phyloP scores from a whole-genome alignment of 2,888 invertebrate species.

The Epinotia ramella region DNA sequence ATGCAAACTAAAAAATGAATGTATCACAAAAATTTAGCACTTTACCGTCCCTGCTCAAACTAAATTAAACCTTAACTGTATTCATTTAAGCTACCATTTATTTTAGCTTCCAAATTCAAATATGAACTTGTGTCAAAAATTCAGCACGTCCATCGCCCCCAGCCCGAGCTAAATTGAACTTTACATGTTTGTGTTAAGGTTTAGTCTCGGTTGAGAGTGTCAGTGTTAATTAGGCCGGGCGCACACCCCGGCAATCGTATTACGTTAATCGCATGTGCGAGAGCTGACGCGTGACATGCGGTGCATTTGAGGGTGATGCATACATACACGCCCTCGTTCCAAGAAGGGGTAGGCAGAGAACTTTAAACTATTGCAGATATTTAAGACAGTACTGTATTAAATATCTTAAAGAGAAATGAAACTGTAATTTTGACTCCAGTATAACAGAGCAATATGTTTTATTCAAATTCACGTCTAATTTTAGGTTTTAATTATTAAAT shows the following conservation, averaged over 20 bases:
- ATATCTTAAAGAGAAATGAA: too few species aligned
- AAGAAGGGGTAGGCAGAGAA: too few species aligned
- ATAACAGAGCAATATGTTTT: too few species aligned
- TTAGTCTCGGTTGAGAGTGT: background rate
- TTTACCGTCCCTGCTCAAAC: background rate
- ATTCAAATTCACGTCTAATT: too few species aligned
- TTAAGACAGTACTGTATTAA: too few species aligned
- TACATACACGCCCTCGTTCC: too few species aligned
- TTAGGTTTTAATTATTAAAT: too few species aligned
- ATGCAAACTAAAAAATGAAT: constrained; percentile 31
- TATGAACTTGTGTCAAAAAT: constrained; percentile 12
- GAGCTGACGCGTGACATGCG: constrained; percentile 55
- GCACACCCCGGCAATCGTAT: constrained; percentile 60
- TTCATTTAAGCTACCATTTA: background rate
- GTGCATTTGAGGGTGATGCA: background rate
- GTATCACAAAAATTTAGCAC: constrained; percentile 9
- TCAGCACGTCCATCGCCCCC: background rate
- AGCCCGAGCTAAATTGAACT: background rate
- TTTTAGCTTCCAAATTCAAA: constrained; percentile 21
- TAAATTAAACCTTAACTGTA: background rate
- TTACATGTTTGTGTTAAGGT: background rate
- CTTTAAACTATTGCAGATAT: too few species aligned
- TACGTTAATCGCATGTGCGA: constrained; percentile 66
- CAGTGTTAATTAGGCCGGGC: constrained; percentile 58
- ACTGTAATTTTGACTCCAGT: too few species aligned